phyloP scores from a whole-genome alignment of 2,797 vertebrate genomes.

The Lithobates pipiens region DNA sequence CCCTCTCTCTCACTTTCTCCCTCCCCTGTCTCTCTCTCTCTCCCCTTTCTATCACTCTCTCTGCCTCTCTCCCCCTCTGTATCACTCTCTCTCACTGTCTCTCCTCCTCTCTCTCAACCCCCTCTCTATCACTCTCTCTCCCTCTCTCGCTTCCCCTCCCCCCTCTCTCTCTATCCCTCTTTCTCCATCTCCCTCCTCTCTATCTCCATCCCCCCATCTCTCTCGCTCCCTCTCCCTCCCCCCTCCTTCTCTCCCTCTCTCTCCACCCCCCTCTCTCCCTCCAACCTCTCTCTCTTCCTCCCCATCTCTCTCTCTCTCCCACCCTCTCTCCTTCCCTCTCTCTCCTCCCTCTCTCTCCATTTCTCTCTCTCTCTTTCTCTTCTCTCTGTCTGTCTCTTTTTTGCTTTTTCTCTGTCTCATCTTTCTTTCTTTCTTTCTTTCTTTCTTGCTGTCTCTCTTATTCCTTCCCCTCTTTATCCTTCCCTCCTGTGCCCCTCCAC shows the following conservation, averaged over 20 bases:
- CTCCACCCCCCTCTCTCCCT: too few species aligned
- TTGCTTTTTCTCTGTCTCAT: not conserved
- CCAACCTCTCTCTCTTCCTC: not conserved
- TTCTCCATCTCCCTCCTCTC: fast-evolving
- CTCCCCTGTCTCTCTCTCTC: not conserved
- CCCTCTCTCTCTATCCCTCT: too few species aligned
- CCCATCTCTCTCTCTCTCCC: not conserved
- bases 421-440: not conserved
- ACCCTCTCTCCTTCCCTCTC: not conserved
- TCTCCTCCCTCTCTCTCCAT: not conserved
- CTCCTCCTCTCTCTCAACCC: too few species aligned
- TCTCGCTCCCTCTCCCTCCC: not conserved
- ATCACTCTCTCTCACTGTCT: not conserved
- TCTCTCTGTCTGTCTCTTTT: not conserved
- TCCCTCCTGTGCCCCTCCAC: not conserved
- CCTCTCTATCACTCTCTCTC: not conserved
- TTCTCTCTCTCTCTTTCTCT: not conserved
- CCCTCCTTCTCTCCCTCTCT: too few species aligned
- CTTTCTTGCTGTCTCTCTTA: not conserved
- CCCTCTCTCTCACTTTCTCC: too few species aligned
- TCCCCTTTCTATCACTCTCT: too few species aligned
- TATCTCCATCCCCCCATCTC: not conserved
- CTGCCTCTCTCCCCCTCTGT: too few species aligned
- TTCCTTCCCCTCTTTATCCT: not conserved
- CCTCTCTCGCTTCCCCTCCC: not conserved